Base-by-base conservation (phyloP, 2,888 invertebrate genomes). In the Spialia ferax region DNA sequence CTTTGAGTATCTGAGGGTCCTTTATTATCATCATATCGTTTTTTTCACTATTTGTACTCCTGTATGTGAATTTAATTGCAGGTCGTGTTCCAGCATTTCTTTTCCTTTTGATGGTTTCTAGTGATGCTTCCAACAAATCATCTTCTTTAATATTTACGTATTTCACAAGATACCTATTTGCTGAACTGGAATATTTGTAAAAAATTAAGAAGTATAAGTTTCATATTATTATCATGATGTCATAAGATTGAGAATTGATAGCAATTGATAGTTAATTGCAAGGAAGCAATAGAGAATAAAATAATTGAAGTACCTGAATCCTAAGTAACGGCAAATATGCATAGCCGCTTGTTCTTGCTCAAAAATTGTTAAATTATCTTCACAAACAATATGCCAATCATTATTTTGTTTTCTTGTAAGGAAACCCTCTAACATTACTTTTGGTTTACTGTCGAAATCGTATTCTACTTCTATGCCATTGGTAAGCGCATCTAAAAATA, bases 301-400 rank as follows among this genome's bases (percentile, higher is more conserved):
- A 42, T 50, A 54, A 20, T n/a, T n/a, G n/a, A 57, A 73, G 74
- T 81, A 95, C 95, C 94, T 94, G 75, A 96, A 97, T 64, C 97
- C 97, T 63, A 97, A 90, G 74, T 96, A 94, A 8, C 84, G 90
- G 78, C 97, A 97, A 55, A 96, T 94, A 68, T 95, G 94, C 23
- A 84, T 83, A 0, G 95, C 95, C 10, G 94, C 90, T 72, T 84
- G 75, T 68, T 93, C 89, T 72, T 94, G 91, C 73, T 92, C 84
- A 59, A 88, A 82, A 42, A 87, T 79, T 6, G 89, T 80, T 73
- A 87, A 81, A 70, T 87, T 93, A 54, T 94, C 87, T 71, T 94
- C 91, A 79, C 97, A 97, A 1, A 95, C 86, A 1, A 96, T 94
- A 61, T 91, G 93, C 97, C 97, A 97, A 54, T 89, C 79, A 1